phyloP scores from a whole-genome alignment of 2,113 vertebrate species.

The Rhegmatorhina hoffmannsi region DNA sequence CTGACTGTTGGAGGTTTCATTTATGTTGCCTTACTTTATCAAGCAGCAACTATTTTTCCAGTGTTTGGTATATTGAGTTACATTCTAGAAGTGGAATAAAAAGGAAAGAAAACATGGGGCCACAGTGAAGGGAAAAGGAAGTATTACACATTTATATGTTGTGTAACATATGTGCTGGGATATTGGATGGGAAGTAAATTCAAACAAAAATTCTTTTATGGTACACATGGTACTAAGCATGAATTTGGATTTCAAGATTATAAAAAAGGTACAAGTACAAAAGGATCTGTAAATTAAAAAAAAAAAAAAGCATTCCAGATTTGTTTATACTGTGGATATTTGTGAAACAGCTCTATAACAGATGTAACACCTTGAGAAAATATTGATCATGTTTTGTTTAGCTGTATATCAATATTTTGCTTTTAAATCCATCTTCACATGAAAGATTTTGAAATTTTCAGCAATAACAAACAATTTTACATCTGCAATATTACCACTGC shows the following conservation, averaged over 20 bases:
- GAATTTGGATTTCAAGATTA: constrained; percentile 42
- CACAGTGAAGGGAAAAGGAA: not conserved
- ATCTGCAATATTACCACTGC: constrained; percentile 62
- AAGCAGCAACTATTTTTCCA: not conserved
- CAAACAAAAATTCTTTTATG: constrained; percentile 25
- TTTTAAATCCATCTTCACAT: constrained; percentile 76
- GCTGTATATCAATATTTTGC: constrained; percentile 64
- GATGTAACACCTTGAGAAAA: constrained; percentile 67
- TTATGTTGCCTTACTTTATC: constrained; percentile 27
- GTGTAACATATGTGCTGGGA: constrained; percentile 34
- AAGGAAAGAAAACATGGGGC: not conserved
- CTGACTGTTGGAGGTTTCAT: not conserved
- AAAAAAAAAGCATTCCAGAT: constrained; percentile 41
- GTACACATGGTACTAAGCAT: constrained; percentile 23
- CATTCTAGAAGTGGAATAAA: not conserved
- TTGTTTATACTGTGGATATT: constrained; percentile 66
- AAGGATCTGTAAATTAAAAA: constrained; percentile 50
- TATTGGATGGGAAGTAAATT: constrained; percentile 58
- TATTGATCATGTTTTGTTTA: constrained; percentile 49
- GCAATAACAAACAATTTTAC: constrained; percentile 71
- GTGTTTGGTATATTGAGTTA: constrained; percentile 3
- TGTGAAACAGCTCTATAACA: constrained; percentile 34
- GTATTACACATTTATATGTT: not conserved
- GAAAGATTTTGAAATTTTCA: constrained; percentile 72
- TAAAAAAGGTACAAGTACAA: constrained; percentile 56